Evolutionary conservation across 2,888 invertebrate genomes (phyloP), one percentile per base, ranked within the genome.

Genomic region (Lepidocyrtoides sp.): DNA sequence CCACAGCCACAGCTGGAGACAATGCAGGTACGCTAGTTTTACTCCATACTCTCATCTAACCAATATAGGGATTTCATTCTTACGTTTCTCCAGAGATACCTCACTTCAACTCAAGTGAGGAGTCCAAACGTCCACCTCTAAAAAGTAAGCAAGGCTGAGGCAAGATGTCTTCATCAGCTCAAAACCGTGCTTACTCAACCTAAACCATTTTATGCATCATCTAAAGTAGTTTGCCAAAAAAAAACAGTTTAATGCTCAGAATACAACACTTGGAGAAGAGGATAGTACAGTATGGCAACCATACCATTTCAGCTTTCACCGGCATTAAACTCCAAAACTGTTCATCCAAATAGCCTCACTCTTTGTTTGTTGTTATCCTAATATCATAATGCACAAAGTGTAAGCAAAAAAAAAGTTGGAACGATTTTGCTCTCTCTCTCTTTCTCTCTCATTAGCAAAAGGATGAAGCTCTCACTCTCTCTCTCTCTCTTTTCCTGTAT

Each of bases 1-100:
- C 63, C 36, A 23, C 82, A 36, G 63, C 77, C 12, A 26, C 92
- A 57, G 84, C 92, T 93, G 93, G 93, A 93, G 93, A 93, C 92
- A 92, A 48, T 32, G 77, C 91, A 92, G 93, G 93, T 93, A 92
- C 41, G 12, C 23, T 23, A 10, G n/a, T n/a, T n/a, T n/a, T n/a
- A n/a, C 7, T 10, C 26, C 17, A 63, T 36, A 3, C 41, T 3
- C 20, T 72, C 12, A n/a, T n/a, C n/a, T n/a, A n/a, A n/a, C n/a
- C n/a, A n/a, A n/a, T n/a, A n/a, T n/a, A n/a, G n/a, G n/a, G n/a
- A n/a, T 36, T 10, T 69, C 17, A 17, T 5, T 17, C n/a, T 26
- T 8, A 29, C 63, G 32, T 12, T 26, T 8, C 23, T 60, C 63
- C 26, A n/a, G 12, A 8, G 20, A 1, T 17, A 60, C n/a, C 41